Base-by-base conservation (phyloP, 2,113 vertebrate species). In the Bettongia penicillata region DNA sequence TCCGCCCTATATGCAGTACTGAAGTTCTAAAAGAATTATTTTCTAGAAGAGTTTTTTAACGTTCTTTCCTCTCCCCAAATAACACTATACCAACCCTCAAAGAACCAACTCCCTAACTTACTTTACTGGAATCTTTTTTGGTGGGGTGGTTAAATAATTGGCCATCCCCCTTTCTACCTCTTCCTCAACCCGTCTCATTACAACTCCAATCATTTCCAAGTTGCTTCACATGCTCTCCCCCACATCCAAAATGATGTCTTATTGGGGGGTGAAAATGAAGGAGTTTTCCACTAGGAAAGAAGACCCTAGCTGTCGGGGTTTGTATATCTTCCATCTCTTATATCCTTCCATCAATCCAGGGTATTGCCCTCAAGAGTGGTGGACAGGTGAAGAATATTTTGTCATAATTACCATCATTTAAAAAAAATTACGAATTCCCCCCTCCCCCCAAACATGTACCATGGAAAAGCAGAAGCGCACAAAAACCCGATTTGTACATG, bases 401-500 rank as follows among this genome's bases (percentile, higher is more conserved):
- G 90, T 97, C 61, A 68, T 61, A 31, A 61, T 68, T 26, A 55
- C 96, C 95, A 53, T 28, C 28, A 57, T 94, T 93, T 96, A 96
- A 93, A 90, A 95, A 28, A 31, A 57, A 57, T 95, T 96, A 94
- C 93, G 51, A 8, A 51, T 50, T 93, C 91, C 28, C 7, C 47
- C 0, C 11, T 90, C 53, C 91, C 91, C 22, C 24, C 0, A 91
- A 48, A 90, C 89, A 61, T 1, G 96, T 37, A 97, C 90, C 10
- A 1, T 3, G 53, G 26, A 37, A 95, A 91, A 10, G 94, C 93
- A 91, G 84, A 52, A 77, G 93, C 22, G 97, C 97, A 98, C 97
- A 97, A 96, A 98, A 98, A 95, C 97, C 95, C 97, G 48, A 90
- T 90, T 95, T 94, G 97, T 97, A 98, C 97, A 96, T 98, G 97